Conservation (phyloP, 2,113 vertebrate genomes). For the Tachysurus fulvidraco region DNA sequence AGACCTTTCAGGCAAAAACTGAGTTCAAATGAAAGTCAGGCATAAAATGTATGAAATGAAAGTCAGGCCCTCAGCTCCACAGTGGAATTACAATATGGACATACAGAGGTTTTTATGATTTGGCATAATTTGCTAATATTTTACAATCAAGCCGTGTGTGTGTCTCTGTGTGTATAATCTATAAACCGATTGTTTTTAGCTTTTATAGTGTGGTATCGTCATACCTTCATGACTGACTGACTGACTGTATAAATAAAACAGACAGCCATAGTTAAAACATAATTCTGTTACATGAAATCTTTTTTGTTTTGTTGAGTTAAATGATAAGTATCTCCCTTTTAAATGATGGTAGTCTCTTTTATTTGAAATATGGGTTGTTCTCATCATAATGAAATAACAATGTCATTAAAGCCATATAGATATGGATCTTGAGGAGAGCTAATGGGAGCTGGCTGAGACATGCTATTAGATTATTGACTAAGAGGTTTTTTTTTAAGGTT, state of each 20-base stretch:
- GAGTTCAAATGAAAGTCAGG: background rate
- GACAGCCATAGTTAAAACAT: background rate
- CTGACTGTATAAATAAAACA: background rate
- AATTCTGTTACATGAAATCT: background rate
- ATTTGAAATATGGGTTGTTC: background rate
- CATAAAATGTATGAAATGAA: background rate
- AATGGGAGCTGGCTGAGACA: background rate
- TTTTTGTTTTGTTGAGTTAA: background rate
- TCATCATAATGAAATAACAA: background rate
- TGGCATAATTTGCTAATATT: background rate
- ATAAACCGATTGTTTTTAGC: background rate
- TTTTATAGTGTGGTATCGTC: background rate
- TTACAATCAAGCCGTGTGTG: background rate
- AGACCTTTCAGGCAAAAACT: background rate
- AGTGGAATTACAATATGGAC: background rate
- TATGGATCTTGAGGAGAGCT: constrained; percentile 1
- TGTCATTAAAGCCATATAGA: constrained; percentile 1
- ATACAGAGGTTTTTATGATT: background rate
- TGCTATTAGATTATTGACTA: background rate
- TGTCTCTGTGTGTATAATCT: background rate
- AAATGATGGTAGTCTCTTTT: background rate
- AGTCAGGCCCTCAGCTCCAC: background rate
- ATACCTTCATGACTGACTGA: background rate
- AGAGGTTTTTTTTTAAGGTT: background rate
- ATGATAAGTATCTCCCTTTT: background rate